A percentile compares a stretch with the other conserved stretches of the same genome.
Evolutionary conservation across 1,140 invertebrate genomes (phyloP).

Genomic region (Glossosoma conforme): DNA sequence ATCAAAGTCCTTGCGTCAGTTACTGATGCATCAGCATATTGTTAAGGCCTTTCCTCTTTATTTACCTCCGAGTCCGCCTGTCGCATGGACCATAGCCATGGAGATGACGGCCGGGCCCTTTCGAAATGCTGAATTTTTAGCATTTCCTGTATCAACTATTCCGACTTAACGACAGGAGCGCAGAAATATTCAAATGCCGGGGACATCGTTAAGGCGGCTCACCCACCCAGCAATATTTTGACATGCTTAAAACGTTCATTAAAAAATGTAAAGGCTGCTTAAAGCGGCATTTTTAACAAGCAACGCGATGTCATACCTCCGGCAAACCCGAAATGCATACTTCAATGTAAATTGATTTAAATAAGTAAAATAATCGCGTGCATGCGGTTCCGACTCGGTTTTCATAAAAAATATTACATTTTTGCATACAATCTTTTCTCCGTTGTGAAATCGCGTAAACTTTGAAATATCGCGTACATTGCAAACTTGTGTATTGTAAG

Average conservation of each 20-base stretch:
- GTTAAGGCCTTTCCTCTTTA: conserved; percentile 21
- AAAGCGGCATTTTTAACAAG: background rate
- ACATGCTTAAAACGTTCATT: background rate
- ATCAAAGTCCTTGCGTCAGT: conserved; percentile 13
- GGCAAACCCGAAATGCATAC: too few relatives aligned
- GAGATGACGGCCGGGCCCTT: conserved; percentile 12
- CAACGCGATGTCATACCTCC: too few relatives aligned
- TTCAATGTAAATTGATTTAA: too few relatives aligned
- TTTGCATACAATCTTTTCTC: too few relatives aligned
- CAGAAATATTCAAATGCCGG: conserved; percentile 2
- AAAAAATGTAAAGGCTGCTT: background rate
- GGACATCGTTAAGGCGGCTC: background rate
- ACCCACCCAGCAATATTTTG: too few relatives aligned
- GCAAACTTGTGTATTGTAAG: too few relatives aligned
- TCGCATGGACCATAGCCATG: conserved; percentile 8
- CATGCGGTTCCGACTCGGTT: too few relatives aligned
- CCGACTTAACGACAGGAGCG: background rate
- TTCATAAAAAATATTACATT: too few relatives aligned
- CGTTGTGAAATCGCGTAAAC: too few relatives aligned
- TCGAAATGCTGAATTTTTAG: conserved; percentile 10
- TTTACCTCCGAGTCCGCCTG: conserved; percentile 9
- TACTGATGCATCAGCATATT: conserved; percentile 27
- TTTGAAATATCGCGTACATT: too few relatives aligned
- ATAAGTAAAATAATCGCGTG: too few relatives aligned
- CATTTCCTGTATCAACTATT: conserved; percentile 8